Base-by-base conservation (phyloP, 1,140 invertebrate genomes). In the Contarinia nasturtii region DNA sequence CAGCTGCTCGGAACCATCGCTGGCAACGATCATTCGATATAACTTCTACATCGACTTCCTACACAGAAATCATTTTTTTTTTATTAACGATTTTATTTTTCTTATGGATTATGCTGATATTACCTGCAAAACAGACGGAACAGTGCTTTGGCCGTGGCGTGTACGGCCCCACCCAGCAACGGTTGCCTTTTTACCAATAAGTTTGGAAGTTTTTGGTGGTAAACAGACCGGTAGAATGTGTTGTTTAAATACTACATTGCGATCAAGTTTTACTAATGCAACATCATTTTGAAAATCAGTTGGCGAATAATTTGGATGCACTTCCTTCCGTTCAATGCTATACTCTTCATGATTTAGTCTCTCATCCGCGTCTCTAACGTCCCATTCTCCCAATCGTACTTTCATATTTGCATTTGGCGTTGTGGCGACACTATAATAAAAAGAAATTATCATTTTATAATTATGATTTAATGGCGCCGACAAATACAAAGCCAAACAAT, bases 81-180 rank as follows among this genome's bases (percentile, higher is more conserved):
- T 18, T 20, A 20, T 43, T 15, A 3, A 20, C 15, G 5, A 42
- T 42, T 19, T 42, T 19, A 12, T 11, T 42, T 42, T 4, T 19
- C 19, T 33, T 45, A 18, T 38, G 11, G 20, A 47, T 17, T 14
- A 41, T 12, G 10, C 15, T 10, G 37, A n/a, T 36, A 33, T 49
- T 60, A 76, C 75, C 64, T 80, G 76, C 49, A 84, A 61, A 27
- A 82, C 73, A 1, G 79, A 74, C 14, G 81, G 81, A n/a, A 82
- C 79, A 0, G 80, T 82, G 51, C 76, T 80, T 59, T 82, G 78
- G 47, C 86, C 86, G 56, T 91, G 86, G 51, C 82, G 68, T 1
- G 86, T 89, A 41, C 86, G 63, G 11, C 87, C 88, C 87, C 87
- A 92, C 15, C 88, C 88, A 0, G 86, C 85, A 0, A 92, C 87